Base-by-base conservation (phyloP, 1,140 invertebrate genomes). In the Hypothenemus hampei region DNA sequence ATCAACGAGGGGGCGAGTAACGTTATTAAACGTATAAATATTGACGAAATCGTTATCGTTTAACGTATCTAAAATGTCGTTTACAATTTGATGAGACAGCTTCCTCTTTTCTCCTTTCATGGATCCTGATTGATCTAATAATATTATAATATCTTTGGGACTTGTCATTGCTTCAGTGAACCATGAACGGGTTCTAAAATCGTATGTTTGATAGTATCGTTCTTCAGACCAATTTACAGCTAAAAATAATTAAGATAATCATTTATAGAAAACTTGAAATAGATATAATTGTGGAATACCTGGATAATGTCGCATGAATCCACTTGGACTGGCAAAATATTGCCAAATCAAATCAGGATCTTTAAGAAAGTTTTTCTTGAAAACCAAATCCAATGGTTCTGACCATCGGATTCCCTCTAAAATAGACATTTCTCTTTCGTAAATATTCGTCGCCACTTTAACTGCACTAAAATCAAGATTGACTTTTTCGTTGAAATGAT, bases 31-130 rank as follows among this genome's bases (percentile, higher is more conserved):
- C 33, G 84, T 86, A 69, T 97, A 87, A 48, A 99, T 88, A 72
- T 97, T 97, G 58, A 99, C 95, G 75, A 93, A 98, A 74, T 99
- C 97, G 74, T 99, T 97, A 72, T 97, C 94, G 51, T 90, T 94
- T 16, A 99, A 81, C 0, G 97, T 99, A 61, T 98, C 94, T 44
- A 99, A 76, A 57, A 99, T 96, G 61, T 93, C 93, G 47, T 89
- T 85, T 29, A 97, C 90, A 13, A 97, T 91, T 65, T 95, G 92
- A 66, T 87, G 86, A 4, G 96, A 94, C 56, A 99, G 97, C 72
- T 93, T 89, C 67, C 88, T 83, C 58, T 93, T 78, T 63, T 92
- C 82, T 4, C 96, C 95, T 29, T 87, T 95, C 94, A 99, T 99
- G 24, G 95, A 98, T 18, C 97, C 97, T 64, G 92, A 91, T 22